Percentiles rank a stretch among this genome's conserved stretches.
These are phyloP conservation scores for Drosophila anomalata DNA, from an alignment of 2,888 invertebrate species.

Conservation along the genomic window DNA sequence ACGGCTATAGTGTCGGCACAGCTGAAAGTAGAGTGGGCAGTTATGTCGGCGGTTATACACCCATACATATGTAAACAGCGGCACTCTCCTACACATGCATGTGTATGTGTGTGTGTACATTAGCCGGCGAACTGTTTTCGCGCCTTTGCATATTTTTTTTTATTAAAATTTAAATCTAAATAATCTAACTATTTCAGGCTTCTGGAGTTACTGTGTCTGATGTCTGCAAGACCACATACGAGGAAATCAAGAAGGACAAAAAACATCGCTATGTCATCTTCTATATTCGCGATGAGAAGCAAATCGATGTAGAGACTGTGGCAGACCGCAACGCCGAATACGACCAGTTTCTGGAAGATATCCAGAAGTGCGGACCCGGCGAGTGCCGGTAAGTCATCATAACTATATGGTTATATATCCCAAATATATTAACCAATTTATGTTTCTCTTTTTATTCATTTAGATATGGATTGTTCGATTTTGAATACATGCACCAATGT, in stretches of 20 bases:
- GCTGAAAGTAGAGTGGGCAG: constrained; percentile 34
- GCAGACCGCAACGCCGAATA: constrained; percentile 96
- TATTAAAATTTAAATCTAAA: not conserved
- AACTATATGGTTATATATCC: not conserved
- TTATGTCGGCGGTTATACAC: constrained; percentile 31
- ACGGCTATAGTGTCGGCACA: constrained; percentile 26
- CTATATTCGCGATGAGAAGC: constrained; percentile 97
- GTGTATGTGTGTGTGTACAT: constrained; percentile 3
- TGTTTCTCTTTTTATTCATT: constrained; percentile 70
- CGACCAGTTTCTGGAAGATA: constrained; percentile 96
- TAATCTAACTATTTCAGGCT: constrained; percentile 86
- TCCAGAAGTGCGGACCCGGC: constrained; percentile 94
- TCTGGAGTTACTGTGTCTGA: constrained; percentile 98
- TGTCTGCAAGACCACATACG: constrained; percentile 96
- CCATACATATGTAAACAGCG: not conserved
- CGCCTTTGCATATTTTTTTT: constrained; percentile 20
- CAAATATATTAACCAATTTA: not conserved
- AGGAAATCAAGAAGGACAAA: constrained; percentile 99
- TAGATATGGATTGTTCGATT: constrained; percentile 97
- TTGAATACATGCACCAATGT: constrained; percentile 98
- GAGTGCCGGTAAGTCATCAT: constrained; percentile 91
- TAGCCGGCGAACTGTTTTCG: constrained; percentile 17
- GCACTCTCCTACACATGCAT: not conserved
- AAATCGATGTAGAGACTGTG: constrained; percentile 97
- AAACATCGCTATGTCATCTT: constrained; percentile 98